Base-by-base conservation (phyloP, 2,888 invertebrate genomes). In the Synanthedon formicaeformis region DNA sequence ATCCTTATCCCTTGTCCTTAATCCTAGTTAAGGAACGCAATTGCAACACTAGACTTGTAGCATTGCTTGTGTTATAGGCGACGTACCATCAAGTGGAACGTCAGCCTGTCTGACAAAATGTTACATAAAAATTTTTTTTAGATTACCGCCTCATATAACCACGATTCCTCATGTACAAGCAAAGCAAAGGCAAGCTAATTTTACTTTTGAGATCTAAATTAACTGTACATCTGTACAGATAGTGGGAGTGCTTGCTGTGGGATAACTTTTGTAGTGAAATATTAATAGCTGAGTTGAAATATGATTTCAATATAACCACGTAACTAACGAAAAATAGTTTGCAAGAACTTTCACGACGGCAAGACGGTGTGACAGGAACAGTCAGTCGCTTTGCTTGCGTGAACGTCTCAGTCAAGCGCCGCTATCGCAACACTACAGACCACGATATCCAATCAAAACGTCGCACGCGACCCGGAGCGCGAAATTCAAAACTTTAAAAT, bases 371-470 rank as follows among this genome's bases (percentile, higher is more conserved):
- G 69, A 69, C 69, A 69, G 67, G 68, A 61, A 65, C 64, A 57
- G 58, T 61, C 71, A 67, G 64, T 66, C 60, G 65, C 63, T 60
- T 60, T 66, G 68, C 70, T 65, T 59, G 60, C 52, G 63, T 62
- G 63, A 59, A 59, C 59, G 63, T 61, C 68, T 70, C 76, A 82
- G 82, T 82, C 73, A 64, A 71, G 61, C 65, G 71, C 66, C 71
- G 62, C 58, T 18, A 52, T 54, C 56, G 58, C 52, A 27, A 56
- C 51, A 13, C 18, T 41, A 4, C 52, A 23, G 34, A 40, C 48
- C 40, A 52, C 45, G 13, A 50, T 34, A 11, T n/a, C 45, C 45
- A 45, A 45, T 45, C 13, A 53, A 45, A 48, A 48, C 40, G 48
- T 12, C 45, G 50, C 41, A 27, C 41, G 41, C 41, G 16, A 48